Evolutionary conservation across 2,888 invertebrate species (phyloP), one percentile per base, ranked within the genome.

Genomic region (Tiliacea aurago): DNA sequence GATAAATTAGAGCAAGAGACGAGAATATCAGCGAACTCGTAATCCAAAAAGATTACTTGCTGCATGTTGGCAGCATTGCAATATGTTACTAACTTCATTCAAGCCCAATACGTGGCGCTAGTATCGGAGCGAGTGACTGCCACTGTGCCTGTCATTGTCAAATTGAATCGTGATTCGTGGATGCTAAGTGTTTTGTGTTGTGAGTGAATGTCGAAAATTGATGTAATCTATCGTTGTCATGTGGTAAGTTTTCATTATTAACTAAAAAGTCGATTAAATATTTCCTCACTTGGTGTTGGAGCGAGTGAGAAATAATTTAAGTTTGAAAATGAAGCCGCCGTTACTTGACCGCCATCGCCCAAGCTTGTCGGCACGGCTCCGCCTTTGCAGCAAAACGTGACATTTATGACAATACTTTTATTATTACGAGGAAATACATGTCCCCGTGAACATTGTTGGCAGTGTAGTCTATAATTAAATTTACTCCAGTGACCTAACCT

Each of bases 261-360:
- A 79, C 7, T 61, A 56, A 58, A 70, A 56, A 33, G 23, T 63
- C 43, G 9, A 37, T 68, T 45, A 70, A 66, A 23, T 23, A 66
- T 75, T 59, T 65, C 58, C n/a, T 20, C 23, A 70, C 20, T 55
- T 61, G 33, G 41, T 66, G 65, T 79, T 67, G 15, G 37, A 71
- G 41, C 43, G n/a, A 66, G 43, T 64, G 41, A 58, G 49, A 65
- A 45, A 61, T 65, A 51, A 67, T 74, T 65, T 62, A 78, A 78
- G 70, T 78, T 73, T 83, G 84, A 83, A 80, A 86, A 88, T 84
- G 82, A 86, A 85, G 89, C 90, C 92, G 94, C 95, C 95, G 95
- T 95, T 95, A 94, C 93, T 94, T 94, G 94, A 96, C 96, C 96
- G 96, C 96, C 96, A 96, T 95, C 95, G 93, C 93, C 93, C 93